These are phyloP conservation scores for Sus cebifrons DNA, from an alignment of 2,797 vertebrate species.

Conservation along the genomic window DNA sequence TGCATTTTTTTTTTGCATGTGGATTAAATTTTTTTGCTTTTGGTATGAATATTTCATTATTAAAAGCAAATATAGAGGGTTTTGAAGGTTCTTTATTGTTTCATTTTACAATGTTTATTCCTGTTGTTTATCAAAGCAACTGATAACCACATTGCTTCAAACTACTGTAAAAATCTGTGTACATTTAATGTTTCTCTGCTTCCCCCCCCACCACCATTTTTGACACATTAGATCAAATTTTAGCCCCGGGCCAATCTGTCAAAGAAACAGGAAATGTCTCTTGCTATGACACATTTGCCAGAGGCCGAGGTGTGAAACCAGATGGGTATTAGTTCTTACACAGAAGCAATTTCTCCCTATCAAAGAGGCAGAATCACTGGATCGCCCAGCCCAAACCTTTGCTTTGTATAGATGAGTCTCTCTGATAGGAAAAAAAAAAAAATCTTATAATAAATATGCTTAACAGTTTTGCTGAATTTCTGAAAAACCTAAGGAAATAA, in stretches of 20 bases:
- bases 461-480: constrained; percentile 42
- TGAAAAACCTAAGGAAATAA: constrained; percentile 46
- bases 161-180: constrained; percentile 81
- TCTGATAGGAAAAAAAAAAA: constrained; percentile 86
- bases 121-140: constrained; percentile 49
- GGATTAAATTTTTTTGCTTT: background rate
- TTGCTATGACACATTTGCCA: constrained; percentile 91
- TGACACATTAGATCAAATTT: constrained; percentile 92
- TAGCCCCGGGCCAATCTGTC: constrained; percentile 91
- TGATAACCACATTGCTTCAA: constrained; percentile 65
- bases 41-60: background rate
- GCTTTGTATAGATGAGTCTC: constrained; percentile 81
- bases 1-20: background rate
- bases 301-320: constrained; percentile 90
- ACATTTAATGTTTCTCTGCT: constrained; percentile 72
- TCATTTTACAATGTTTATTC: constrained; percentile 76
- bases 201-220: constrained; percentile 85
- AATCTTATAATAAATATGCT: constrained; percentile 59
- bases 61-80: background rate
- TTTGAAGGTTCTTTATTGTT: constrained; percentile 36
- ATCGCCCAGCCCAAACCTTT: constrained; percentile 88
- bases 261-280: constrained; percentile 92
- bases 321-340: constrained; percentile 90
- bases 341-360: constrained; percentile 90
- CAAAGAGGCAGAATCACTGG: constrained; percentile 88